Evolutionary conservation across 2,113 vertebrate genomes (phyloP).

Genomic region (Alouatta palliata): DNA sequence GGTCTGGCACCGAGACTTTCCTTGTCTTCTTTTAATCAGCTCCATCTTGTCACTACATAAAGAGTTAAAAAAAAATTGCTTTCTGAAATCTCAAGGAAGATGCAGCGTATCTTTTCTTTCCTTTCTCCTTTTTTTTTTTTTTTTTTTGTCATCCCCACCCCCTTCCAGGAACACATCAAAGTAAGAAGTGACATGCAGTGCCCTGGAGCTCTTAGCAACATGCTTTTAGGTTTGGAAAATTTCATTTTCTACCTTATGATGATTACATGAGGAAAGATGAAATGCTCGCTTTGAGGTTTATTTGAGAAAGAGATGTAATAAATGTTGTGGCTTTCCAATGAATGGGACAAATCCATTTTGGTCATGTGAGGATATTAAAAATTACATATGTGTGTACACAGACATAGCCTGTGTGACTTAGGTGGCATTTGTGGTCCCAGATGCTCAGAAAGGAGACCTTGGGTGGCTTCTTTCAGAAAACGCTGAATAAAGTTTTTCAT

Average conservation of each 20-base stretch:
- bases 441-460: conserved; percentile 43
- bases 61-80: conserved; percentile 77
- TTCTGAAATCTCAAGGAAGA: conserved; percentile 78
- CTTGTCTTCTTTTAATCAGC: conserved; percentile 73
- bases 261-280: conserved; percentile 84
- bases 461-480: conserved; percentile 58
- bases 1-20: conserved; percentile 52
- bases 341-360: conserved; percentile 78
- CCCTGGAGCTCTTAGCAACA: conserved; percentile 84
- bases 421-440: conserved; percentile 39
- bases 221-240: conserved; percentile 86
- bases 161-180: conserved; percentile 82
- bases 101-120: conserved; percentile 57
- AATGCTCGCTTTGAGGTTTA: conserved; percentile 85
- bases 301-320: conserved; percentile 84
- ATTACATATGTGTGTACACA: conserved; percentile 66
- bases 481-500: conserved; percentile 72
- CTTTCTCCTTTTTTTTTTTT: not conserved
- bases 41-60: conserved; percentile 68
- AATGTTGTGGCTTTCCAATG: conserved; percentile 80
- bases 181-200: conserved; percentile 80
- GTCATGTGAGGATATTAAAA: conserved; percentile 59
- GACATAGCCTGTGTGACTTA: conserved; percentile 40
- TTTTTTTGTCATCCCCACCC: conserved; percentile 54
- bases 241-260: conserved; percentile 86